A percentile compares a stretch with the other conserved stretches of the same genome.
Conservation (phyloP, 1,140 invertebrate genomes). For the Hyposmocoma kahamanoa region DNA sequence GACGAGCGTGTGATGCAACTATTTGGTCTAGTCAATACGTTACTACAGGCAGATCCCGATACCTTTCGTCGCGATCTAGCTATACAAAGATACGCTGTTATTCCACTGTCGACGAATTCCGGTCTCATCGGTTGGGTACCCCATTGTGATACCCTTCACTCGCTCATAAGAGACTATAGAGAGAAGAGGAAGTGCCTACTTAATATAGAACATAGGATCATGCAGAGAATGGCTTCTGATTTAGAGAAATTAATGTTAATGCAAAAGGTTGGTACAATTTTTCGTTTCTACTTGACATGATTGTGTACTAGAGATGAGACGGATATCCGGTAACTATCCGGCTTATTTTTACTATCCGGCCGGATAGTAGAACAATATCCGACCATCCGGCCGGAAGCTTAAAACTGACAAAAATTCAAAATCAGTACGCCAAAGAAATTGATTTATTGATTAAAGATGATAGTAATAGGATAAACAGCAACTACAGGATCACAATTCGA, state of each 20-base stretch:
- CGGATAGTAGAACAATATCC: too few relatives aligned
- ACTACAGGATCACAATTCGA: too few relatives aligned
- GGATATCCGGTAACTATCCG: too few relatives aligned
- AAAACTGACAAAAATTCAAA: too few relatives aligned
- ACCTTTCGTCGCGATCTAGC: slow-evolving; percentile 82
- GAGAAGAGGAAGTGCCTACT: slow-evolving; percentile 98
- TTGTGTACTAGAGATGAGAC: too few relatives aligned
- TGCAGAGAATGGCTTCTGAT: slow-evolving; percentile 97
- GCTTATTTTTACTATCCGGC: too few relatives aligned
- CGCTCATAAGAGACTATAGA: slow-evolving; percentile 96
- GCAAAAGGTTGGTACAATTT: slow-evolving; percentile 82
- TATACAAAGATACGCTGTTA: slow-evolving; percentile 89
- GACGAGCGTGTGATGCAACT: slow-evolving; percentile 93
- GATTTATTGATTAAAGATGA: too few relatives aligned
- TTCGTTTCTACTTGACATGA: neutral
- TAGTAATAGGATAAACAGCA: too few relatives aligned
- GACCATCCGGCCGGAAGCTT: too few relatives aligned
- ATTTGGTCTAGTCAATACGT: slow-evolving; percentile 88
- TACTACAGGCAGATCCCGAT: slow-evolving; percentile 83
- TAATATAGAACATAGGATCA: slow-evolving; percentile 98
- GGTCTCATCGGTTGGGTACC: slow-evolving; percentile 98
- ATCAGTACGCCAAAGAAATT: too few relatives aligned
- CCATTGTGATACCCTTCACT: slow-evolving; percentile 85
- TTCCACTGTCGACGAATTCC: slow-evolving; percentile 98
- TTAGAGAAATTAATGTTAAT: slow-evolving; percentile 97